Conservation (phyloP, 1,140 invertebrate species). For the Drosophila carrolli region DNA sequence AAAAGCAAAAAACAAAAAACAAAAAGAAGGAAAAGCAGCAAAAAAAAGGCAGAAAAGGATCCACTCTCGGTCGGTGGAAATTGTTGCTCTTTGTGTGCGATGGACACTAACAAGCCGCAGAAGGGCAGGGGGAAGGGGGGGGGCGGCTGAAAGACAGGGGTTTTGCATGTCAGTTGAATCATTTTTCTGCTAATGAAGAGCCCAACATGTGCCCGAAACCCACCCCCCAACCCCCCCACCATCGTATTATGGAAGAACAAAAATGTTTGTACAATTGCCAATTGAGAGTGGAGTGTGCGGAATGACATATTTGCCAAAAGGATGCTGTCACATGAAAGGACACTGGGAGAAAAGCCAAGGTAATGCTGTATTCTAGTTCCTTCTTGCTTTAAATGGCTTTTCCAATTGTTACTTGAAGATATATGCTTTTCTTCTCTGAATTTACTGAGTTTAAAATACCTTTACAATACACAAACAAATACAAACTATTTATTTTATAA, state of each 20-base stretch:
- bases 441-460: too few relatives aligned
- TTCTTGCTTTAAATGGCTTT: too few relatives aligned
- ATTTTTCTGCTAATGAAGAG: constrained; percentile 71
- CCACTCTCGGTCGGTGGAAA: constrained; percentile 27
- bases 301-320: constrained; percentile 61
- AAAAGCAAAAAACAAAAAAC: constrained; percentile 14
- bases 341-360: not conserved
- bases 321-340: constrained; percentile 25
- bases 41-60: constrained; percentile 26
- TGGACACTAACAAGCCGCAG: constrained; percentile 53
- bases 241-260: constrained; percentile 29
- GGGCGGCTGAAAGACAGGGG: not conserved
- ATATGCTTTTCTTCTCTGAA: too few relatives aligned
- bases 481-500: too few relatives aligned
- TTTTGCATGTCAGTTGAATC: constrained; percentile 37
- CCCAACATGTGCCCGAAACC: constrained; percentile 31
- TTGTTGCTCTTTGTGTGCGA: constrained; percentile 60
- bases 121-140: not conserved
- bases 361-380: too few relatives aligned
- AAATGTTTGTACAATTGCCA: constrained; percentile 63
- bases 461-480: too few relatives aligned
- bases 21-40: not conserved
- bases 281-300: constrained; percentile 19
- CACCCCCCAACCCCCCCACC: not conserved
- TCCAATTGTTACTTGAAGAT: too few relatives aligned